These are phyloP conservation scores for Schizopygopsis malacanthus DNA, from an alignment of 2,797 vertebrate genomes.

Conservation along the genomic window DNA sequence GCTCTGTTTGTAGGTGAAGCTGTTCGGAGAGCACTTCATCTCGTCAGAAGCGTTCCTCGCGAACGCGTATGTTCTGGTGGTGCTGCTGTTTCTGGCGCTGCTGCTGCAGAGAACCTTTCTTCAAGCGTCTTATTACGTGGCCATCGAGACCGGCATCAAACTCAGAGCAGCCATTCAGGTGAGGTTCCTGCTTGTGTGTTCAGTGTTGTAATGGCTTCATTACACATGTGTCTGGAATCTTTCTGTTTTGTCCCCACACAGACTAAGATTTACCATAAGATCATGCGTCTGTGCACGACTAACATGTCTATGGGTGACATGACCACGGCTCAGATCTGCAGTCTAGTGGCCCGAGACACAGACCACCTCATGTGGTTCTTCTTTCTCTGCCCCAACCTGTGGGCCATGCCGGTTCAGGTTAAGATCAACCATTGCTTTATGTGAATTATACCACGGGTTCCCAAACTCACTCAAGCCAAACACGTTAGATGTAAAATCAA, in stretches of 20 bases:
- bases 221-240: neutral
- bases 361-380: slow-evolving; percentile 99
- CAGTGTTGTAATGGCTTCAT: neutral
- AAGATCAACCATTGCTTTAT: neutral
- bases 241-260: slow-evolving; percentile 59
- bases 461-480: neutral
- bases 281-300: slow-evolving; percentile 96
- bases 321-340: slow-evolving; percentile 94
- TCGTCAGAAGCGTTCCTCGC: slow-evolving; percentile 96
- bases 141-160: slow-evolving; percentile 98
- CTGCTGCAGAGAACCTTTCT: slow-evolving; percentile 96
- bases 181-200: slow-evolving; percentile 19
- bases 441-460: neutral
- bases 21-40: slow-evolving; percentile 94
- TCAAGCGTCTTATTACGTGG: slow-evolving; percentile 97
- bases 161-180: slow-evolving; percentile 97
- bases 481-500: neutral
- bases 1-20: slow-evolving; percentile 78
- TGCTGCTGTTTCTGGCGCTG: slow-evolving; percentile 93
- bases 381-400: slow-evolving; percentile 97
- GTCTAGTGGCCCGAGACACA: slow-evolving; percentile 95
- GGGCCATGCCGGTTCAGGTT: slow-evolving; percentile 98
- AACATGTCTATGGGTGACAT: slow-evolving; percentile 98
- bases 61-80: slow-evolving; percentile 94
- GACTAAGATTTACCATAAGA: slow-evolving; percentile 99